These are phyloP conservation scores for Phalangium opilio DNA, from an alignment of 2,888 invertebrate genomes.

Conservation along the genomic window DNA sequence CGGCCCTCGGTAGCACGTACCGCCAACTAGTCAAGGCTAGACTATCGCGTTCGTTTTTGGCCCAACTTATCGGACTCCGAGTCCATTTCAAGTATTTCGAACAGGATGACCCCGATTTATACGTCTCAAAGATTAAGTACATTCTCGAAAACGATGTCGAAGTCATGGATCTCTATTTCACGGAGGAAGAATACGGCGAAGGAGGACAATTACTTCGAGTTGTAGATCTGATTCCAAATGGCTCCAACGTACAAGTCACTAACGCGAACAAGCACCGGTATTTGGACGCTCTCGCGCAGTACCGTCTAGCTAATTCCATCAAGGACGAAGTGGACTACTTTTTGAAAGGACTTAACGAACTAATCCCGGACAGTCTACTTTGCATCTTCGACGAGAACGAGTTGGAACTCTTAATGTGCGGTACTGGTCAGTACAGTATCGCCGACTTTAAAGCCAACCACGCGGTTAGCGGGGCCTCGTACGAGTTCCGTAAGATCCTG, in stretches of 20 bases:
- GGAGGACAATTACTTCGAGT: conserved; percentile 54
- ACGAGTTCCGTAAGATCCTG: conserved; percentile 60
- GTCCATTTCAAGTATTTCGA: conserved; percentile 94
- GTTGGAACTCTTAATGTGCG: conserved; percentile 81
- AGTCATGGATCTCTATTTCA: conserved; percentile 69
- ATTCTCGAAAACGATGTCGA: conserved; percentile 80
- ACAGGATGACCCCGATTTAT: conserved; percentile 86
- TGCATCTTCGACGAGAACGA: conserved; percentile 94
- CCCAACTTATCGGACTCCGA: conserved; percentile 79
- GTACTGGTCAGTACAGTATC: conserved; percentile 80
- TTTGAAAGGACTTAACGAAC: conserved; percentile 72
- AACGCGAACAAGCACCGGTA: conserved; percentile 64
- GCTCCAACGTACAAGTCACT: conserved; percentile 54
- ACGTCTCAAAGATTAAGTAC: conserved; percentile 81
- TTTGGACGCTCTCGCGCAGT: conserved; percentile 57
- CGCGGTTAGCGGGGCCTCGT: conserved; percentile 55
- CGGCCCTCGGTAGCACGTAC: conserved; percentile 73
- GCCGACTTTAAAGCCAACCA: conserved; percentile 79
- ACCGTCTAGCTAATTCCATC: conserved; percentile 63
- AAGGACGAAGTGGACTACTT: conserved; percentile 73
- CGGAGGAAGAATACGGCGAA: conserved; percentile 72
- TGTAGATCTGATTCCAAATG: conserved; percentile 68
- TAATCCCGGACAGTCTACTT: conserved; percentile 80
- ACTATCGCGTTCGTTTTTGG: conserved; percentile 79
- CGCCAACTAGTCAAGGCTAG: conserved; percentile 76